Evolutionary conservation across 92 coral and sea anemone species (phyloP).

Genomic region (Phenganax marumi): DNA sequence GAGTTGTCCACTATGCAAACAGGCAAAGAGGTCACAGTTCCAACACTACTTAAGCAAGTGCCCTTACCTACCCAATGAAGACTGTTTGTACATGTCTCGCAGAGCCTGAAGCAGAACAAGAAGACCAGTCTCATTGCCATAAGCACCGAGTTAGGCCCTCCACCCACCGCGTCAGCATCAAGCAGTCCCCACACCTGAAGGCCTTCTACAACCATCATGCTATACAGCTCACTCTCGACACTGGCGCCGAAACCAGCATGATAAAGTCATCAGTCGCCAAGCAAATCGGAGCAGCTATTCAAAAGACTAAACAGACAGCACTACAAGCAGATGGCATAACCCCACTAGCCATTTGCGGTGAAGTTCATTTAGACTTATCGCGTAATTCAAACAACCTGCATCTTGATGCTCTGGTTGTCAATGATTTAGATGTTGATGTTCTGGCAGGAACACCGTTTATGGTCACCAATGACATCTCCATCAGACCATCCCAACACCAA

Average conservation of each 20-base stretch:
- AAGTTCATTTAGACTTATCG: conserved; percentile 34
- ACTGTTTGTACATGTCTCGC: conserved; percentile 35
- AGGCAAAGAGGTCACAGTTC: too few relatives aligned
- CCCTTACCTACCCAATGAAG: conserved; percentile 56
- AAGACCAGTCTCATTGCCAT: neutral
- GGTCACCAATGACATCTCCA: conserved; percentile 18
- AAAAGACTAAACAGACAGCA: conserved; percentile 49
- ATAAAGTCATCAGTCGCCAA: neutral
- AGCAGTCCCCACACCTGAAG: conserved; percentile 61
- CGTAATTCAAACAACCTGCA: conserved; percentile 14
- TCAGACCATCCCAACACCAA: conserved; percentile 26
- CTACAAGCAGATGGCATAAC: too few relatives aligned
- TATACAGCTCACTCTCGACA: conserved; percentile 32
- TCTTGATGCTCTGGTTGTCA: conserved; percentile 53
- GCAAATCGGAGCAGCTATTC: conserved; percentile 29
- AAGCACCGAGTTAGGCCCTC: neutral
- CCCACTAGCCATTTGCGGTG: too few relatives aligned
- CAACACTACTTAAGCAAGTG: conserved; percentile 57
- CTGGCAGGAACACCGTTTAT: too few relatives aligned
- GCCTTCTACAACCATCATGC: conserved; percentile 56
- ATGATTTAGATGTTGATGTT: too few relatives aligned
- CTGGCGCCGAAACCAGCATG: too few relatives aligned
- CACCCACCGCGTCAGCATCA: conserved; percentile 52
- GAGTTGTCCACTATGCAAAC: too few relatives aligned
- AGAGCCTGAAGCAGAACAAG: neutral